Conservation (phyloP, 92 coral and sea anemone species). For the Blastomussa wellsi region DNA sequence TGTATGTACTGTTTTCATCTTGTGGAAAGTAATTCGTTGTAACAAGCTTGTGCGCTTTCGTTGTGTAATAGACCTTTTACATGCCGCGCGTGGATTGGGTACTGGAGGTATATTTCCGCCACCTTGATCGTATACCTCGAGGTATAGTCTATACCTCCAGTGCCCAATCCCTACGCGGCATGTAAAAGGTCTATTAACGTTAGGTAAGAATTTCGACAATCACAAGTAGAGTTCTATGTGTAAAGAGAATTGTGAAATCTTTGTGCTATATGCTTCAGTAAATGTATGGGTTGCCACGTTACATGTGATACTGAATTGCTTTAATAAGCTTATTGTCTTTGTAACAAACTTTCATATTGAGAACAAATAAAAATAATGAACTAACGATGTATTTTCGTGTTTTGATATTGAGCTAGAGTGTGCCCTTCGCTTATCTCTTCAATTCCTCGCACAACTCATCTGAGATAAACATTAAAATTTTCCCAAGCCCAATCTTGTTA, state of each 20-base stretch:
- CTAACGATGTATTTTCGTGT: not conserved
- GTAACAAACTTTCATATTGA: not conserved
- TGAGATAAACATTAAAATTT: too few species aligned
- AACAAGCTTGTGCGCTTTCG: not conserved
- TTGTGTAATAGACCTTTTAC: not conserved
- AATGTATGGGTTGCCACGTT: not conserved
- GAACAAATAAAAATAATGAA: conserved; percentile 1
- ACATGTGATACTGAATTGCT: not conserved
- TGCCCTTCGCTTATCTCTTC: too few species aligned
- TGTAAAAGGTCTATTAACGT: too few species aligned
- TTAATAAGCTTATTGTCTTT: not conserved
- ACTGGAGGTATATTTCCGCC: too few species aligned
- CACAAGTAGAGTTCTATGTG: not conserved
- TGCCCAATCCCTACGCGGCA: too few species aligned
- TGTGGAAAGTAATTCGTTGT: not conserved
- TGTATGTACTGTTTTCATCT: not conserved
- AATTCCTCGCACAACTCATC: too few species aligned
- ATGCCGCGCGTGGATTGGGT: too few species aligned
- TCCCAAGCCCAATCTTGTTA: too few species aligned
- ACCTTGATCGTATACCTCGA: too few species aligned
- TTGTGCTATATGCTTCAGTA: not conserved
- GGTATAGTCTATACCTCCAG: too few species aligned
- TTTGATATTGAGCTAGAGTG: too few species aligned
- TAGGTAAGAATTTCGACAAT: not conserved
- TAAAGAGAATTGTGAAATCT: not conserved